Percentiles rank a stretch among this genome's conserved stretches.
Evolutionary conservation across 2,888 invertebrate species (phyloP).

Genomic region (Dicranocentrus wangi): DNA sequence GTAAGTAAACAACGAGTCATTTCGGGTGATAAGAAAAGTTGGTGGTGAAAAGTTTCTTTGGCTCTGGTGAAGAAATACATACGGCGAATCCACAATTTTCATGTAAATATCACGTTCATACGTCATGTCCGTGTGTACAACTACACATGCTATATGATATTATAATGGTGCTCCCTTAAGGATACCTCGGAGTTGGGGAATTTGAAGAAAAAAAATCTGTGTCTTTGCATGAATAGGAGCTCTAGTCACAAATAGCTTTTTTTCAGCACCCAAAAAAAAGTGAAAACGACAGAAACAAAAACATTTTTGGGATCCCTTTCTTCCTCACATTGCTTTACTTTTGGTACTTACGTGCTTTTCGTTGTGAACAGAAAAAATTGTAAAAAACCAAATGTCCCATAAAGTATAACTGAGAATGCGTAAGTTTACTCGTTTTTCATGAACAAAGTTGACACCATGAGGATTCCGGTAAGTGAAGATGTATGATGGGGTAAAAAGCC

Average conservation of each 20-base stretch:
- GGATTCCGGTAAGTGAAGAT: constrained; percentile 40
- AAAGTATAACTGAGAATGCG: constrained; percentile 27
- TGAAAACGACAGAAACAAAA: constrained; percentile 40
- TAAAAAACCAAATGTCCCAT: constrained; percentile 38
- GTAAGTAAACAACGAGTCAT: constrained; percentile 46
- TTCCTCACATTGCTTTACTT: constrained; percentile 1
- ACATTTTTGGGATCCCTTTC: constrained; percentile 22
- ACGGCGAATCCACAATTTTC: constrained; percentile 40
- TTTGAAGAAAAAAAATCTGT: not conserved
- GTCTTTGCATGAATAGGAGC: not conserved
- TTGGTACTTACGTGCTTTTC: not conserved
- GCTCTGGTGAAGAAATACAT: not conserved
- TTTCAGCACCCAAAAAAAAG: not conserved
- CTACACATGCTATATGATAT: constrained; percentile 26
- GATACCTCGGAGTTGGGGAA: not conserved
- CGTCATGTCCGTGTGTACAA: constrained; percentile 36
- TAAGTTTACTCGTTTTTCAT: constrained; percentile 58
- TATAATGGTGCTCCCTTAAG: constrained; percentile 35
- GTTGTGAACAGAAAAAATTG: constrained; percentile 2
- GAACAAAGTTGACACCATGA: constrained; percentile 44
- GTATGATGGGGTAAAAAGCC: constrained; percentile 16
- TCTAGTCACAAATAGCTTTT: too few relatives aligned
- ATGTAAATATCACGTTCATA: constrained; percentile 58
- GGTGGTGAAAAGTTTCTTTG: constrained; percentile 40
- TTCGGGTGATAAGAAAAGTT: constrained; percentile 43